Base-by-base conservation (phyloP, 2,888 invertebrate species). In the Phorcus lineatus region DNA sequence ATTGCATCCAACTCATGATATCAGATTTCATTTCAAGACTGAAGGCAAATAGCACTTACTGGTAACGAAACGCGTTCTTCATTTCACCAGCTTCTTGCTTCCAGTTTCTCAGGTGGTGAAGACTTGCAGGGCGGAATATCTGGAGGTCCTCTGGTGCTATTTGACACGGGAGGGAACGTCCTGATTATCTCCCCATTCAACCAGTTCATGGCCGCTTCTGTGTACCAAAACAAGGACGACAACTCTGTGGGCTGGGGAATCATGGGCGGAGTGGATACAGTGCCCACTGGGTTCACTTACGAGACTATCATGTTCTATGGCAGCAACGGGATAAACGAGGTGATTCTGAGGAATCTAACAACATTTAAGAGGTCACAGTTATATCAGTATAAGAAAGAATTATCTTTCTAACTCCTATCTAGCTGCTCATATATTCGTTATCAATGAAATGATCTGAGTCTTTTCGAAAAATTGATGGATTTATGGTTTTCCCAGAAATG, bases 191-290 rank as follows among this genome's bases (percentile, higher is more conserved):
- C 89, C 36, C 86, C 90, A 2, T 82, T 84, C 47, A 85, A 84
- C 53, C 81, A 89, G 67, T 88, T 87, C 62, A 90, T 90, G 90
- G 81, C 88, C 0, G 84, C 86, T 13, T 86, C 87, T 7, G 70
- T 84, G 75, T 84, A 81, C 81, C 85, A 86, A 74, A 81, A 85
- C 31, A 54, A 79, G 11, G 77, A 80, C 19, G 84, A 84, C 17
- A 82, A 84, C 19, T 75, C 66, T n/a, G 78, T 90, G n/a, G 78
- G 81, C 74, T 89, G 85, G 85, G 91, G 91, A n/a, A 82, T 89
- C 1, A 88, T 89, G 87, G 90, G 91, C 40, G 87, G 87, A 6
- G 87, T 88, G 13, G 82, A 87, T n/a, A 55, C 54, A 13, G 81
- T 88, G 11, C 85, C 86, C 13, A 19, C 11, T 0, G 74, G 52